Evolutionary conservation across 2,113 vertebrate species (phyloP).

Genomic region (Cathartes aura): DNA sequence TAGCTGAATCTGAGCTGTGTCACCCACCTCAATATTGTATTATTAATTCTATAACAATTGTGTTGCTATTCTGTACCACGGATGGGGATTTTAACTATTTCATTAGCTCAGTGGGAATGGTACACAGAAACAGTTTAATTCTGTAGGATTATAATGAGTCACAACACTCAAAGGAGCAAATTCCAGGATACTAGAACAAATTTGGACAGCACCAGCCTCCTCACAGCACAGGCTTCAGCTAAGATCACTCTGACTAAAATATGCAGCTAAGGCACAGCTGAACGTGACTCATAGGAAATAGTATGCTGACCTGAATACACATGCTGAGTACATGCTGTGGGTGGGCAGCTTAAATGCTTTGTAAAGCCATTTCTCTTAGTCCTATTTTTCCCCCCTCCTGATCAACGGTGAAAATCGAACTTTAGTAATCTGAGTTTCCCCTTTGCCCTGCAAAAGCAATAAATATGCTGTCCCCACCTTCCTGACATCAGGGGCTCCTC

Average conservation of each 20-base stretch:
- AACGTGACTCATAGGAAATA: conserved; percentile 55
- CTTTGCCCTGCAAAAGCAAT: background rate
- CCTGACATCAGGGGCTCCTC: background rate
- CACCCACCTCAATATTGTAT: background rate
- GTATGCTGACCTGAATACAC: conserved; percentile 57
- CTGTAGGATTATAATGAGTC: conserved; percentile 11
- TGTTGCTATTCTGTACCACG: background rate
- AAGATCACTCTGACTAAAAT: conserved; percentile 47
- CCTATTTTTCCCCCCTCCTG: background rate
- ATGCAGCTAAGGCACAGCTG: conserved; percentile 51
- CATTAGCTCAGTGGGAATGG: conserved; percentile 10
- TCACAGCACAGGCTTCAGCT: conserved; percentile 18
- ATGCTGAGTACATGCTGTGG: background rate
- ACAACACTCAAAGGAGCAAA: conserved; percentile 42
- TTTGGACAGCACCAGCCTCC: conserved; percentile 35
- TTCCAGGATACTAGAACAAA: conserved; percentile 44
- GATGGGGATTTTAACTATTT: conserved; percentile 35
- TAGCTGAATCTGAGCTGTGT: conserved; percentile 1
- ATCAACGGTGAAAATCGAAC: background rate
- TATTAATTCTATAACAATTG: conserved; percentile 46
- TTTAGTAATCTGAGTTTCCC: background rate
- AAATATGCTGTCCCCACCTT: background rate
- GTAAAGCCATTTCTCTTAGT: conserved; percentile 15
- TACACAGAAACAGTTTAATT: conserved; percentile 27
- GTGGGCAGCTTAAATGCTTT: background rate